Conservation (phyloP, 92 coral and sea anemone species). For the Ricordea florida region DNA sequence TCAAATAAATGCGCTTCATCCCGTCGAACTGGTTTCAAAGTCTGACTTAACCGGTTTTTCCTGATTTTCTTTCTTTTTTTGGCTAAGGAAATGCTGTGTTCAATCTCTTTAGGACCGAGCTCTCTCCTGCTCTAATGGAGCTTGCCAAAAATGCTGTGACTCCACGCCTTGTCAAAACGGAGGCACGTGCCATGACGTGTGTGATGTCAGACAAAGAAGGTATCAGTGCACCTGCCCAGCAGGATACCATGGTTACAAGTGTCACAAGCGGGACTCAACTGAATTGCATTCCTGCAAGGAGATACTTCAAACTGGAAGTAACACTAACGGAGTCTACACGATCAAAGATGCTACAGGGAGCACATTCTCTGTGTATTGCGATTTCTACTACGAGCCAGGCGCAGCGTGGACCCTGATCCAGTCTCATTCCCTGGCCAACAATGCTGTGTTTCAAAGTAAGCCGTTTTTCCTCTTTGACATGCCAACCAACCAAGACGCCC, state of each 20-base stretch:
- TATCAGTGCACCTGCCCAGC: conserved; percentile 38
- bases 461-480: conserved; percentile 19
- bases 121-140: neutral
- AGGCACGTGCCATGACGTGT: conserved; percentile 31
- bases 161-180: conserved; percentile 37
- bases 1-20: no score
- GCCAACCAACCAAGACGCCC: neutral
- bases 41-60: neutral
- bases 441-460: conserved; percentile 7
- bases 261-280: neutral
- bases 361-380: conserved; percentile 25
- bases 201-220: conserved; percentile 23
- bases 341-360: conserved; percentile 2
- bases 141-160: conserved; percentile 13
- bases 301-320: neutral
- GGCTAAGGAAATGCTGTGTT: neutral
- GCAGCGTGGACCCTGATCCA: conserved; percentile 52
- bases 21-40: no score
- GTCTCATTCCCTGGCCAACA: conserved; percentile 18
- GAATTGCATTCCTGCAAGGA: conserved; percentile 13
- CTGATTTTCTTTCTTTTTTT: neutral
- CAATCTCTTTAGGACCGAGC: neutral
- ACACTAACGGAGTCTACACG: conserved; percentile 19
- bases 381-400: conserved; percentile 23
- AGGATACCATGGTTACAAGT: conserved; percentile 12